Evolutionary conservation across 2,113 vertebrate genomes (phyloP), one percentile per base, ranked within the genome.

Genomic region (Anser cygnoides): DNA sequence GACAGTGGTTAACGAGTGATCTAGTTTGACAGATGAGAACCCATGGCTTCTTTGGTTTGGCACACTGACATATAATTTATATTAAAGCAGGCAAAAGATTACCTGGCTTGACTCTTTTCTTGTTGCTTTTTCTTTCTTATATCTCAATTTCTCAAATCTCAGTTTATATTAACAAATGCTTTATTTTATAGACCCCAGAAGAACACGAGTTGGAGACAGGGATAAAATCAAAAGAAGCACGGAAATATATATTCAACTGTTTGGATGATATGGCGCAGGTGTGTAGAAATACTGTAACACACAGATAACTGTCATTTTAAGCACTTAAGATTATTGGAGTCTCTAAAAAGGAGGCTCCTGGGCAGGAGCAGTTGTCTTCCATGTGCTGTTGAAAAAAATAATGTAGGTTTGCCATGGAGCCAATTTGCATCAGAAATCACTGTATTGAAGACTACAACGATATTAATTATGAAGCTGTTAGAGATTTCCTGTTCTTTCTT

Each of bases 261-360:
- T 98, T 99, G 84, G 99, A 99, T 97, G 99, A 99, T 90, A 99
- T 99, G 99, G 99, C 99, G 96, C 99, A 99, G 99, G 99, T 99
- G 86, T 95, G 95, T 91, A 73, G 66, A 52, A 29, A 16, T 26
- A 72, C 77, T 15, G 50, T 21, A 74, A 10, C 61, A 66, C 25
- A 11, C 70, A n/a, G 31, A 84, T 21, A 41, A 54, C n/a, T 19
- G 3, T 28, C 28, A 17, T 25, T 3, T 26, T 8, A 1, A 29
- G 59, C 49, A 46, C 58, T 6, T 35, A 7, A 7, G 9, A 1
- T 49, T 35, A 10, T 6, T 50, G 10, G 15, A 11, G 25, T 35
- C 37, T 57, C 35, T 85, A 2, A 57, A 66, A 63, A 41, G 8
- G 35, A 91, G 31, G 20, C 37, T 73, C 2, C 22, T 72, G 46